Conservation (phyloP, 1,140 invertebrate species). For the Caligus rogercresseyi region DNA sequence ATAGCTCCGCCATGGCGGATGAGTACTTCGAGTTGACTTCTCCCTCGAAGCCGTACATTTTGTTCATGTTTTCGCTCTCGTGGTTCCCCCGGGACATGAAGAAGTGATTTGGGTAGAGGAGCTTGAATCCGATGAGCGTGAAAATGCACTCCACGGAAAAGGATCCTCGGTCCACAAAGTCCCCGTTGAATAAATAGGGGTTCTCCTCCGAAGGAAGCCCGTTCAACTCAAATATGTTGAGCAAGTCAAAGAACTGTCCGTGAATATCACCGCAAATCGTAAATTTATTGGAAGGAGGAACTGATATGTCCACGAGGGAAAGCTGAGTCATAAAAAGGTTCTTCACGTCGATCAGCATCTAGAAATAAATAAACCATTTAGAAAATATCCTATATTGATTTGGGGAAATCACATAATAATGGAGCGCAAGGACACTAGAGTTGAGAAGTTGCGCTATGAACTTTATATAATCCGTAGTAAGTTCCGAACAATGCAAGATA, state of each 20-base stretch:
- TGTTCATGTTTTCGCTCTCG: constrained; percentile 95
- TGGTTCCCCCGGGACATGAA: constrained; percentile 97
- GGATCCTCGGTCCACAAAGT: constrained; percentile 96
- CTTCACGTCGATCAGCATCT: constrained; percentile 79
- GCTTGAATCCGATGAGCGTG: constrained; percentile 87
- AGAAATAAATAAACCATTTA: constrained; percentile 31
- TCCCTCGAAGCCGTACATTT: constrained; percentile 97
- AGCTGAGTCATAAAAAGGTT: constrained; percentile 62
- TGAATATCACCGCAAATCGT: constrained; percentile 99
- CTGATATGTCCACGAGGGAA: constrained; percentile 70
- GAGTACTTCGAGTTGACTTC: constrained; percentile 93
- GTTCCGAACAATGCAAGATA: too few species aligned
- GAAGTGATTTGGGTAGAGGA: constrained; percentile 91
- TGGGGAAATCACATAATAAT: too few species aligned
- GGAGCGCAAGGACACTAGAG: neutral
- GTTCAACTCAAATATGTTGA: constrained; percentile 95
- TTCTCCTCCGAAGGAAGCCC: constrained; percentile 83
- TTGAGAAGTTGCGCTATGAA: too few species aligned
- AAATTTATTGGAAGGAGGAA: constrained; percentile 63
- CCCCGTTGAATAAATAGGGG: constrained; percentile 95
- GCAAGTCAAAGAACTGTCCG: constrained; percentile 93
- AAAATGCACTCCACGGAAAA: constrained; percentile 99
- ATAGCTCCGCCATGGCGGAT: constrained; percentile 80
- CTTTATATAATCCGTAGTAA: too few species aligned
- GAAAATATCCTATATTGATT: neutral